A percentile compares a stretch with the other conserved stretches of the same genome.
These are phyloP conservation scores for Phymastichus coffea DNA, from an alignment of 1,140 invertebrate species.

Conservation along the genomic window DNA sequence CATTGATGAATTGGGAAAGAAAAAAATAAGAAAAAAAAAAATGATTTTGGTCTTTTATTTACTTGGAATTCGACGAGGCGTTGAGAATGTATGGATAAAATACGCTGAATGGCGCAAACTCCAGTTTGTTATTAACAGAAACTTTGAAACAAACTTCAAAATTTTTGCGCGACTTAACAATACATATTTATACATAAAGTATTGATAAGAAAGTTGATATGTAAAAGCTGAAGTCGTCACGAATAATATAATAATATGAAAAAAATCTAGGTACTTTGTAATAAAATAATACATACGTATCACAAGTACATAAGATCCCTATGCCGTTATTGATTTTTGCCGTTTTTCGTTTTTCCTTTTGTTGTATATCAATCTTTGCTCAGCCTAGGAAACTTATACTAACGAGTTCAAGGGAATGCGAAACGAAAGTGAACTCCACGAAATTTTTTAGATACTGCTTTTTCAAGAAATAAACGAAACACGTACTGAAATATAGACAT, in stretches of 20 bases:
- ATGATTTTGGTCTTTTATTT: conserved; percentile 27
- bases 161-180: conserved; percentile 51
- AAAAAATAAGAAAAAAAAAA: conserved; percentile 24
- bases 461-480: conserved; percentile 7
- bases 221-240: conserved; percentile 54
- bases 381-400: conserved; percentile 9
- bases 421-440: conserved; percentile 8
- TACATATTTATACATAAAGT: conserved; percentile 58
- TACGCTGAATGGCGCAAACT: conserved; percentile 35
- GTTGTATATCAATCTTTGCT: conserved; percentile 10
- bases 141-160: conserved; percentile 47
- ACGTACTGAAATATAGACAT: conserved; percentile 15
- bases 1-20: conserved; percentile 2
- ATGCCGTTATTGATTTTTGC: conserved; percentile 54
- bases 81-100: conserved; percentile 27
- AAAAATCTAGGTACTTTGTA: conserved; percentile 53
- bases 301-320: conserved; percentile 48
- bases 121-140: conserved; percentile 47
- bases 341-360: conserved; percentile 38
- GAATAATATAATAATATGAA: conserved; percentile 55
- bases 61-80: conserved; percentile 23
- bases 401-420: conserved; percentile 3
- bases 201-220: conserved; percentile 56
- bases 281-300: conserved; percentile 53
- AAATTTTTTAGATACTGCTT: conserved; percentile 19